These are phyloP conservation scores for Ferdinandea cuprea DNA, from an alignment of 2,888 invertebrate genomes.

Conservation along the genomic window DNA sequence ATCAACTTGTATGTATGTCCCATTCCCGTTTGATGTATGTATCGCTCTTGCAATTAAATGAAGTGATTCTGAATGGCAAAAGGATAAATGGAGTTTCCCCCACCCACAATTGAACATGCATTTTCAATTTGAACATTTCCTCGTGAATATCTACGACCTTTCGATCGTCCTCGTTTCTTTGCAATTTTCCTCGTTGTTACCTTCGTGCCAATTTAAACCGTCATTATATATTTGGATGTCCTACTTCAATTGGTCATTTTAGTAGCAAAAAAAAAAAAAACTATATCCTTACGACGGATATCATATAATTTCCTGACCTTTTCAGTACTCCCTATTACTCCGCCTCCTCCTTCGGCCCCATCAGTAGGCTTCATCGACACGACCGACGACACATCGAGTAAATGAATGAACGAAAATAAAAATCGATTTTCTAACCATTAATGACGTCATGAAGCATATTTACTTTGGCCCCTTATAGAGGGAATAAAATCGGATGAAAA, in stretches of 20 bases:
- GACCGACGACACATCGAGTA: background rate
- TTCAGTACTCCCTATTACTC: constrained; percentile 11
- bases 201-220: constrained; percentile 34
- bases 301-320: constrained; percentile 60
- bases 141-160: background rate
- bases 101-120: constrained; percentile 36
- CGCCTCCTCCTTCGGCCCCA: no score
- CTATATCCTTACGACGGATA: constrained; percentile 50
- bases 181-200: constrained; percentile 21
- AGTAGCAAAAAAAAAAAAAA: constrained; percentile 17
- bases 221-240: constrained; percentile 50
- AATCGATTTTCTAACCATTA: constrained; percentile 58
- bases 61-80: constrained; percentile 17
- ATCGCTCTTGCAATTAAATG: constrained; percentile 46
- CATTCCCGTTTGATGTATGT: constrained; percentile 11
- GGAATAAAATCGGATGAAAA: background rate
- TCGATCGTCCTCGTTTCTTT: constrained; percentile 2
- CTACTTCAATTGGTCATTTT: constrained; percentile 53
- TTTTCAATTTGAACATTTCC: constrained; percentile 39
- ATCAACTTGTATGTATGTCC: constrained; percentile 28
- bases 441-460: constrained; percentile 59
- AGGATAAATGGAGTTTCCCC: constrained; percentile 5
- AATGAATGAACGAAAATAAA: constrained; percentile 20
- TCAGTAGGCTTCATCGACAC: background rate
- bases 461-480: constrained; percentile 9